Conservation (phyloP, 2,113 vertebrate genomes). For the Vimba vimba region DNA sequence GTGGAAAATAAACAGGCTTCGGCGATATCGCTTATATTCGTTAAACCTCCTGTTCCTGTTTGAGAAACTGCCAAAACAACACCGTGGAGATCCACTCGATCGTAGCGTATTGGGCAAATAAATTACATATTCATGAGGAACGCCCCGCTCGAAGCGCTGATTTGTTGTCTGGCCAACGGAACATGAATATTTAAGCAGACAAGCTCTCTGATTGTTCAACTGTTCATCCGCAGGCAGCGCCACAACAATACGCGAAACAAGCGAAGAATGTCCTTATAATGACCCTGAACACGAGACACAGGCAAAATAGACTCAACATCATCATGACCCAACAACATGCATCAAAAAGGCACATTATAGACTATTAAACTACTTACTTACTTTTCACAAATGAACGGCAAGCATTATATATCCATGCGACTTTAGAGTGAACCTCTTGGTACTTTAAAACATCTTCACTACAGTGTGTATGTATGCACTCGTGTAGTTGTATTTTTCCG, state of each 20-base stretch:
- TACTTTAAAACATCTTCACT: neutral
- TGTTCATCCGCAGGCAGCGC: neutral
- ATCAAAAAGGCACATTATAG: neutral
- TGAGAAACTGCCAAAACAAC: constrained; percentile 21
- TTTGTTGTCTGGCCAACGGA: neutral
- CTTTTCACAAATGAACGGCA: neutral
- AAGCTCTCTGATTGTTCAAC: constrained; percentile 7
- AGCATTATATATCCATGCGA: too few species aligned
- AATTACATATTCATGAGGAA: constrained; percentile 16
- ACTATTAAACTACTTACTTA: neutral
- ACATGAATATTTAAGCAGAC: neutral
- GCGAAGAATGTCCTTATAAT: neutral
- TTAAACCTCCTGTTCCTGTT: neutral
- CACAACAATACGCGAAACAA: neutral
- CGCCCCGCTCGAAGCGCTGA: neutral
- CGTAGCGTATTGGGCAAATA: neutral
- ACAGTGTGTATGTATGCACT: neutral
- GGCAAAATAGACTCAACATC: neutral
- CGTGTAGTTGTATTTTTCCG: neutral
- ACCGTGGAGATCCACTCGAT: neutral
- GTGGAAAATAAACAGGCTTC: too few species aligned
- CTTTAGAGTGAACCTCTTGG: neutral
- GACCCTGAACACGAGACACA: neutral
- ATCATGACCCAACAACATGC: too few species aligned
- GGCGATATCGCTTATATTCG: neutral